phyloP scores from a whole-genome alignment of 2,113 vertebrate species.

The Noturus placidus region DNA sequence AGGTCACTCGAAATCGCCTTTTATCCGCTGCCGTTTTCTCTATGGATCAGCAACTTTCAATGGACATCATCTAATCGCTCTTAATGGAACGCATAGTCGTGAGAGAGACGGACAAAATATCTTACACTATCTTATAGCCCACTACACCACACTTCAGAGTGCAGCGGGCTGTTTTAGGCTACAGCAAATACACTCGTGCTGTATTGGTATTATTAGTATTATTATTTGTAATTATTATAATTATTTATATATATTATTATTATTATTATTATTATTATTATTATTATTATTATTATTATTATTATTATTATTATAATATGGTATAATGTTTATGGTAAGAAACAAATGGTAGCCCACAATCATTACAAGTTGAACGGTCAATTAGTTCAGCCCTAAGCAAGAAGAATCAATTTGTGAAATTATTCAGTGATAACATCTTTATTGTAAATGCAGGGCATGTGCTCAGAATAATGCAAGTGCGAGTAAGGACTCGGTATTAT shows the following conservation, averaged over 20 bases:
- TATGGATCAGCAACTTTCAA: conserved; percentile 95
- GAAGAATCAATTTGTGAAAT: conserved; percentile 16
- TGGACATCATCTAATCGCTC: conserved; percentile 91
- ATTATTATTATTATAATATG: too few species aligned
- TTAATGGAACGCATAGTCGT: conserved; percentile 81
- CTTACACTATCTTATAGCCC: neutral
- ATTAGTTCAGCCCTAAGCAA: neutral
- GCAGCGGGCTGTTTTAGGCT: conserved; percentile 44
- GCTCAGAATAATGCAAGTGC: neutral
- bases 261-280: too few species aligned
- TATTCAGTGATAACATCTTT: neutral
- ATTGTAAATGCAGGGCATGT: neutral
- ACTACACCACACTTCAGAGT: neutral
- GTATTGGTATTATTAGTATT: neutral
- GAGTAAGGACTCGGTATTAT: neutral
- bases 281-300: too few species aligned
- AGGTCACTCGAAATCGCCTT: conserved; percentile 97
- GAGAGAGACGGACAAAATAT: conserved; percentile 75
- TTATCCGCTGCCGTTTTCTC: conserved; percentile 90
- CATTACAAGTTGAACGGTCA: neutral
- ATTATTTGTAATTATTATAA: neutral
- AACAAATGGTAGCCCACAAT: neutral
- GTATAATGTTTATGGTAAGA: too few species aligned
- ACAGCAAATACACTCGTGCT: neutral
- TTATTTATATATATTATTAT: neutral